These are phyloP conservation scores for Macroglossus sobrinus DNA, from an alignment of 2,113 vertebrate species.

Conservation along the genomic window DNA sequence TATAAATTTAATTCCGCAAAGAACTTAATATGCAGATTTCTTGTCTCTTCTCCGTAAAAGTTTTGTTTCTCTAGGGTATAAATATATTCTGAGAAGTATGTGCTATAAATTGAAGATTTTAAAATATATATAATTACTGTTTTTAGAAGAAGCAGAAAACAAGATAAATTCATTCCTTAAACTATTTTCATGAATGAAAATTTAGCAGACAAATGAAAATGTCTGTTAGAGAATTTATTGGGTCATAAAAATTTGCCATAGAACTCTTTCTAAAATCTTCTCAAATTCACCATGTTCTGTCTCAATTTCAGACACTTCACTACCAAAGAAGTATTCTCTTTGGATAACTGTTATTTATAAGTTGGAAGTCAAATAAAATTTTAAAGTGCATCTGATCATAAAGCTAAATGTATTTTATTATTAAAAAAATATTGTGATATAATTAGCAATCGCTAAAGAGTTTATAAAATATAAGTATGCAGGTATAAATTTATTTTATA, in stretches of 20 bases:
- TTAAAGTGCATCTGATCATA: slow-evolving; percentile 13
- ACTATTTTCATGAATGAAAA: not conserved
- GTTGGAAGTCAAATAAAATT: not conserved
- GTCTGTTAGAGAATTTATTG: slow-evolving; percentile 47
- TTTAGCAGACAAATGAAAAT: slow-evolving; percentile 34
- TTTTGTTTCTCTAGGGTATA: not conserved
- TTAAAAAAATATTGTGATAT: slow-evolving; percentile 21
- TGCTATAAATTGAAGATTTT: not conserved
- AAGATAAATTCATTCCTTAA: slow-evolving; percentile 35
- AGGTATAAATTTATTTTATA: not conserved
- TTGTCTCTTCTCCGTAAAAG: not conserved
- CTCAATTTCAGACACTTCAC: slow-evolving; percentile 46
- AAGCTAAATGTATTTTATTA: slow-evolving; percentile 22
- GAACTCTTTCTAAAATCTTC: slow-evolving; percentile 39
- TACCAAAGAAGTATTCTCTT: slow-evolving; percentile 1
- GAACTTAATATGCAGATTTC: not conserved
- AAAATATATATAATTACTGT: not conserved
- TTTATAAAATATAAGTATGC: slow-evolving; percentile 15
- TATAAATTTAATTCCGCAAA: not conserved
- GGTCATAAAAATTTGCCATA: slow-evolving; percentile 31
- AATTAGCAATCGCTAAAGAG: slow-evolving; percentile 11
- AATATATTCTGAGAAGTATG: not conserved
- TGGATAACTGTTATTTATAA: slow-evolving; percentile 39
- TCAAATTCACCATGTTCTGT: slow-evolving; percentile 45
- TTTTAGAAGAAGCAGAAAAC: not conserved